Percentiles rank a stretch among this genome's conserved stretches.
These are phyloP conservation scores for Trissoscelio sp. DNA, from an alignment of 2,888 invertebrate species.

Conservation along the genomic window DNA sequence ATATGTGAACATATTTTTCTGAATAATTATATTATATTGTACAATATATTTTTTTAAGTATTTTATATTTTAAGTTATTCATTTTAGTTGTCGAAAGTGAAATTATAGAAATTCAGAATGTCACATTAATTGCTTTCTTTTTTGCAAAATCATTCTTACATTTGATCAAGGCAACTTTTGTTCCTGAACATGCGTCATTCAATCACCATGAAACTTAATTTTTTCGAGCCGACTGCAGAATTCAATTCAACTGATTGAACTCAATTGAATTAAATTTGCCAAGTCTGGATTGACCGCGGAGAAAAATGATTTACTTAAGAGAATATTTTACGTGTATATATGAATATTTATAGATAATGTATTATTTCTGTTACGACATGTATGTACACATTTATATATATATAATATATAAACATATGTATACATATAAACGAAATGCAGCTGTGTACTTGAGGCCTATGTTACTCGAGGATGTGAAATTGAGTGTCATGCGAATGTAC, in stretches of 20 bases:
- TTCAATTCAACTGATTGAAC: conserved; percentile 17
- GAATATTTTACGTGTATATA: conserved; percentile 55
- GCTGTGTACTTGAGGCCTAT: conserved; percentile 47
- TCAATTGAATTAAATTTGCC: conserved; percentile 12
- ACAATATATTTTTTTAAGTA: not conserved
- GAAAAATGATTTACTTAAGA: conserved; percentile 47
- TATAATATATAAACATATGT: conserved; percentile 55
- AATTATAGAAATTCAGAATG: not conserved
- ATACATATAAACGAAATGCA: conserved; percentile 40
- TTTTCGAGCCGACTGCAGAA: conserved; percentile 6
- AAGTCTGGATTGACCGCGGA: not conserved
- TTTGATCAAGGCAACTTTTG: conserved; percentile 53
- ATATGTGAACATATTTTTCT: too few relatives aligned
- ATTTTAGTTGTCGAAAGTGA: conserved; percentile 12
- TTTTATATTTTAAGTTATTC: too few relatives aligned
- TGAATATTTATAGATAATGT: conserved; percentile 49
- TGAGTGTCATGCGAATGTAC: conserved; percentile 34
- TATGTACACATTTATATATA: conserved; percentile 51
- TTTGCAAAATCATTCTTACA: conserved; percentile 51
- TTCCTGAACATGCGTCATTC: conserved; percentile 63
- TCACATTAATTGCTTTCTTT: not conserved
- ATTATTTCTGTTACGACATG: conserved; percentile 54
- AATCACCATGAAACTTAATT: conserved; percentile 46
- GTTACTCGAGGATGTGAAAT: conserved; percentile 21
- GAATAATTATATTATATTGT: not conserved